These are phyloP conservation scores for Urocynchramus pylzowi DNA, from an alignment of 2,113 vertebrate species.

Conservation along the genomic window DNA sequence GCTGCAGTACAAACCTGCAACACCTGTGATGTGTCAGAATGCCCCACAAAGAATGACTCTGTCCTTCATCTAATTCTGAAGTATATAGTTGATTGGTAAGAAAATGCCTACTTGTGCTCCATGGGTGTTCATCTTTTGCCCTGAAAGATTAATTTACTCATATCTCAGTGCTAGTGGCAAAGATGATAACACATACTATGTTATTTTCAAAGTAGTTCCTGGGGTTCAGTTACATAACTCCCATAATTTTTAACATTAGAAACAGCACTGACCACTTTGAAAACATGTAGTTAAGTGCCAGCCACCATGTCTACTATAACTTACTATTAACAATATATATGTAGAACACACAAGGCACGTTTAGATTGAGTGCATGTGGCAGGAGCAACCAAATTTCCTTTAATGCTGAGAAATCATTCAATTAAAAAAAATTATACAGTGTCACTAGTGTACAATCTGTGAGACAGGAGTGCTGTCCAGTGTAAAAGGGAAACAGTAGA, in stretches of 20 bases:
- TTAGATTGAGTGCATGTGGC: not conserved
- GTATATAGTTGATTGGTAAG: not conserved
- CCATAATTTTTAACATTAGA: not conserved
- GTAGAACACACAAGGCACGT: not conserved
- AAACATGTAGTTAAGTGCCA: not conserved
- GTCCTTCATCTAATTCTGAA: not conserved
- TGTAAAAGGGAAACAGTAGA: not conserved
- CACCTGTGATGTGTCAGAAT: fast-evolving
- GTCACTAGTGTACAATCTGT: not conserved
- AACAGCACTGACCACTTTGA: not conserved
- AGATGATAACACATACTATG: not conserved
- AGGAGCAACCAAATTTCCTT: not conserved
- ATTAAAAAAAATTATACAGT: not conserved
- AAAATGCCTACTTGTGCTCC: not conserved
- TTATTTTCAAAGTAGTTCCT: not conserved
- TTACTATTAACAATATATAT: not conserved
- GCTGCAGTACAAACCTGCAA: not conserved
- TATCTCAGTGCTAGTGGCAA: not conserved
- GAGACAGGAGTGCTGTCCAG: not conserved
- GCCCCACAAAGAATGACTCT: not conserved
- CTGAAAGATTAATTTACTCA: not conserved
- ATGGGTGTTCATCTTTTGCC: not conserved
- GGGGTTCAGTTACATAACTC: not conserved
- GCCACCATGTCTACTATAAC: not conserved
- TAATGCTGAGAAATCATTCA: not conserved